phyloP scores from a whole-genome alignment of 2,888 invertebrate species.

The Drosophila neotestacea region DNA sequence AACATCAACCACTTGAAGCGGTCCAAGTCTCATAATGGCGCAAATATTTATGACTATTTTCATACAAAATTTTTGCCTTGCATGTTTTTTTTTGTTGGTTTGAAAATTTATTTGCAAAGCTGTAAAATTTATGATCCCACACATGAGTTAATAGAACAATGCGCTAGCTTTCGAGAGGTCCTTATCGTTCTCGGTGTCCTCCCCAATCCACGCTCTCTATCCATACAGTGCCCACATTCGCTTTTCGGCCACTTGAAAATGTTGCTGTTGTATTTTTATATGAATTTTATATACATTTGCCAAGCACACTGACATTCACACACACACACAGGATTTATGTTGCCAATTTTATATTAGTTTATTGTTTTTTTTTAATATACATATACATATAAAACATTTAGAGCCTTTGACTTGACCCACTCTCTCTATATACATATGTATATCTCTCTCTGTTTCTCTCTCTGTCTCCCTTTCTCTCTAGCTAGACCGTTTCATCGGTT shows the following conservation, averaged over 20 bases:
- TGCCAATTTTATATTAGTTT: constrained; percentile 57
- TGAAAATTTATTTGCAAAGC: constrained; percentile 75
- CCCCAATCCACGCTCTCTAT: neutral
- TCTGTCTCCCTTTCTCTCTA: neutral
- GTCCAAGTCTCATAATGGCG: constrained; percentile 67
- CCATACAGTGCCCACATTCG: neutral
- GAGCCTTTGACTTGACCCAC: constrained; percentile 35
- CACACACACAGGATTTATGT: constrained; percentile 44
- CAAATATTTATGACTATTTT: constrained; percentile 78
- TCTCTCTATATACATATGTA: neutral
- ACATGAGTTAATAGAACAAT: constrained; percentile 78
- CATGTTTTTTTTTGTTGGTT: constrained; percentile 12
- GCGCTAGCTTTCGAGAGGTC: constrained; percentile 50
- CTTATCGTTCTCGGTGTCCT: constrained; percentile 4
- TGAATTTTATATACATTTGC: constrained; percentile 48
- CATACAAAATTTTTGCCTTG: constrained; percentile 32
- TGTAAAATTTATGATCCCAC: constrained; percentile 76
- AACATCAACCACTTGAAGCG: constrained; percentile 62
- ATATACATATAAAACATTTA: constrained; percentile 27
- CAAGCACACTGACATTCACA: neutral
- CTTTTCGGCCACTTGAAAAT: constrained; percentile 35
- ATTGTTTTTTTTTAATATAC: constrained; percentile 45
- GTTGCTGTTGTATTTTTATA: constrained; percentile 24
- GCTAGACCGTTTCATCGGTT: constrained; percentile 2
- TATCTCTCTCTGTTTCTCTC: neutral